Conservation (phyloP, 2,797 vertebrate genomes). For the Parotocinclus haroldoi region DNA sequence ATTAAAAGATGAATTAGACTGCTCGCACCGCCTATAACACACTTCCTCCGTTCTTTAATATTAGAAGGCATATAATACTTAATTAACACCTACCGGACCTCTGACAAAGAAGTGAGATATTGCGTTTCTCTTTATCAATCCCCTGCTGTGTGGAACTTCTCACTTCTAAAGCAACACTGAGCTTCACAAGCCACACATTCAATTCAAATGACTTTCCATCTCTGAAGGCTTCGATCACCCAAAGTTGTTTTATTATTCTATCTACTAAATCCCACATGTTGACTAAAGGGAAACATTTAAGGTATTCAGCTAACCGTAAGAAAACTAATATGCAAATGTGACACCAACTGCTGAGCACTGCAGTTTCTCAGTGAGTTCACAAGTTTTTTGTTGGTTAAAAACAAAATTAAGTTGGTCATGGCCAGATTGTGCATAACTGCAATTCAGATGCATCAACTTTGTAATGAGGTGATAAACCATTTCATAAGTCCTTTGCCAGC, state of each 20-base stretch:
- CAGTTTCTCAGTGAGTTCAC: not conserved
- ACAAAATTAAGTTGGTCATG: too few species aligned
- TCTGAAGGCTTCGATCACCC: too few species aligned
- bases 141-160: slow-evolving; percentile 38
- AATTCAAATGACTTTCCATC: slow-evolving; percentile 17
- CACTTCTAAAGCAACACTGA: slow-evolving; percentile 17
- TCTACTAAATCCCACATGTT: slow-evolving; percentile 16
- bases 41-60: not conserved
- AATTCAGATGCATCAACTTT: slow-evolving; percentile 69
- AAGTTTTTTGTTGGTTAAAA: slow-evolving; percentile 12
- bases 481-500: too few species aligned
- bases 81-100: slow-evolving; percentile 36
- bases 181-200: slow-evolving; percentile 19
- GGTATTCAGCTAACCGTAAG: not conserved
- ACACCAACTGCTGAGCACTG: not conserved
- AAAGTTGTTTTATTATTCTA: not conserved
- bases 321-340: not conserved
- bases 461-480: too few species aligned
- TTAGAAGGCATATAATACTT: slow-evolving; percentile 24
- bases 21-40: not conserved
- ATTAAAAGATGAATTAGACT: slow-evolving; percentile 17
- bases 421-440: slow-evolving; percentile 59
- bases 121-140: slow-evolving; percentile 40
- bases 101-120: slow-evolving; percentile 1
- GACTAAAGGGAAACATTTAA: not conserved